phyloP scores from a whole-genome alignment of 2,113 vertebrate species.

The Oryzias curvinotus region DNA sequence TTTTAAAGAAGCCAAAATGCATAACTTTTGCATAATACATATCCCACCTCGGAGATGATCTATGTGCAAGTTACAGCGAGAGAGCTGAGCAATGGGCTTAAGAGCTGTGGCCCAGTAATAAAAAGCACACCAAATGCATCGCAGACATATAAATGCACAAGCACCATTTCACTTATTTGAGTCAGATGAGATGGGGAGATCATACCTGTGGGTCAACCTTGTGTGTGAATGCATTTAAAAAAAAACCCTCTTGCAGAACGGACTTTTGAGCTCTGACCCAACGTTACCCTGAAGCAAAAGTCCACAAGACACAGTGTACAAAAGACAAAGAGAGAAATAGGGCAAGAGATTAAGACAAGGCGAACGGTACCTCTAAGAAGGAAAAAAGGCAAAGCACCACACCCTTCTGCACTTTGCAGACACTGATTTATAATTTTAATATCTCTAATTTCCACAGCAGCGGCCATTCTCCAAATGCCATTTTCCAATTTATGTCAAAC shows the following conservation, averaged over 20 bases:
- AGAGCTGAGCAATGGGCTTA: slow-evolving; percentile 63
- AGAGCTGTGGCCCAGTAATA: slow-evolving; percentile 29
- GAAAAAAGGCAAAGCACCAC: slow-evolving; percentile 41
- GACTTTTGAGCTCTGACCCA: slow-evolving; percentile 35
- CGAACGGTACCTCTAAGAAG: slow-evolving; percentile 22
- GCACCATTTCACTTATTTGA: slow-evolving; percentile 45
- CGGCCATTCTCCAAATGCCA: slow-evolving; percentile 85
- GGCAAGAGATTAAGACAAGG: slow-evolving; percentile 37
- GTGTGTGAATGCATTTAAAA: slow-evolving; percentile 46
- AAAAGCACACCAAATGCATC: slow-evolving; percentile 12
- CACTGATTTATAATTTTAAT: slow-evolving; percentile 95
- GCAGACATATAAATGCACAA: slow-evolving; percentile 23
- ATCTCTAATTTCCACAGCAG: slow-evolving; percentile 88
- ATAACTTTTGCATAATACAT: slow-evolving; percentile 77
- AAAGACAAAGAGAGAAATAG: slow-evolving; percentile 35
- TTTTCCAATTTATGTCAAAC: slow-evolving; percentile 93
- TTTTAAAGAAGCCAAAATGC: slow-evolving; percentile 75
- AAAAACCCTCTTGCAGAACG: slow-evolving; percentile 52
- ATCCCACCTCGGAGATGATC: slow-evolving; percentile 78
- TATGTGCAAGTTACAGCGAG: slow-evolving; percentile 75
- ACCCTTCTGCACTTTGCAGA: slow-evolving; percentile 71
- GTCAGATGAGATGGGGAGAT: slow-evolving; percentile 45
- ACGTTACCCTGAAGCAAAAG: slow-evolving; percentile 38
- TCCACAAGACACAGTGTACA: slow-evolving; percentile 37
- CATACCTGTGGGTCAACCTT: slow-evolving; percentile 38